Base-by-base conservation (phyloP, 2,888 invertebrate species). In the Ernsta delagoae region DNA sequence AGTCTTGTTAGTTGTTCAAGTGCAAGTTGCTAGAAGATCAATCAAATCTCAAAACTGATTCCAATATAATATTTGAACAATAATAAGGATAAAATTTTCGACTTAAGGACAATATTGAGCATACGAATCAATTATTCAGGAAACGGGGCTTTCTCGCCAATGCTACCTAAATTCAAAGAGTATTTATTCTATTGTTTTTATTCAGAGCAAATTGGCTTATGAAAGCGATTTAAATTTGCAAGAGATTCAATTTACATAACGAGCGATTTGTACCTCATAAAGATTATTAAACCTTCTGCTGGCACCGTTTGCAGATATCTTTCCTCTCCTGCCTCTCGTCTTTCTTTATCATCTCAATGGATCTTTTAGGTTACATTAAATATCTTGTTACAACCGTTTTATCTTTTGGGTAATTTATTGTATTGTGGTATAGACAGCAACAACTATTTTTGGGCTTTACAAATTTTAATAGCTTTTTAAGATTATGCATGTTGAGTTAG, bases 181-280 rank as follows among this genome's bases (percentile, higher is more conserved):
- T 41, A 62, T 57, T 61, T 41, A 62, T 57, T 61, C 53, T 87
- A 85, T 88, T 90, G 89, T 90, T 90, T 89, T 87, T 89, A 87
- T 88, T 86, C 88, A 83, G 80, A 81, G 84, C 72, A 83, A 89
- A 92, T 88, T 90, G 87, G 85, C 89, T 90, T 88, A 88, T 90
- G 87, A 88, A 91, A 88, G 86, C 85, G 85, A 88, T 90, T 91
- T 85, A 89, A 90, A 91, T 90, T 90, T 89, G 83, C 87, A 87
- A 88, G 86, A 89, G 88, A 88, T 90, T 89, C 87, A 88, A 92
- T 92, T 92, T 90, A 86, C 91, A 91, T 92, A 90, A 91, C 89
- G 89, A 88, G 88, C 90, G 87, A 91, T 92, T 90, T 90, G 89
- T 91, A 89, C 87, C 86, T 78, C 73, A 74, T 75, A 77, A 76